Evolutionary conservation across 2,888 invertebrate genomes (phyloP), one percentile per base, ranked within the genome.

Genomic region (Hoplodrina blanda): DNA sequence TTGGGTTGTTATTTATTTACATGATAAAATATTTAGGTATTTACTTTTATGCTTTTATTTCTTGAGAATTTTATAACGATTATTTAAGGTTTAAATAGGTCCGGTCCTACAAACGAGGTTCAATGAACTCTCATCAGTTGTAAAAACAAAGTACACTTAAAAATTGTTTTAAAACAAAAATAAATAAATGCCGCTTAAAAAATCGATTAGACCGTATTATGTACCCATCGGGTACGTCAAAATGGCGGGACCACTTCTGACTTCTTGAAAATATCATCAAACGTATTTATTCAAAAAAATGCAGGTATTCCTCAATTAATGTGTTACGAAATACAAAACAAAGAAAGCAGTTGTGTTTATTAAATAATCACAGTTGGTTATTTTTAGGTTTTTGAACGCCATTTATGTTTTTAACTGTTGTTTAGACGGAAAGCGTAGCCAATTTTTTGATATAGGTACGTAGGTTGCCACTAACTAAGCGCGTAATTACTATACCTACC

Each of bases 401-500:
- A 25, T 8, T 2, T 52, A n/a, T 55, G 13, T 15, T 54, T 19
- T 25, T 62, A 19, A 56, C 2, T 52, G 17, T 15, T 19, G 20
- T 44, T 64, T 13, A 44, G n/a, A 44, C 19, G 50, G 44, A 64
- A 56, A 71, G 50, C 33, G 33, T 64, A 52, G 25, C 49, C 2
- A 73, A 54, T 62, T 44, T 73, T 55, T 56, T 30, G 33, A 61
- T 62, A 49, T 46, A n/a, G n/a, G n/a, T n/a, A 65, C 59, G 46
- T 62, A 50, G 25, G 25, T 62, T 62, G 55, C 49, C 37, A 44
- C 61, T 69, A 78, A 74, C 69, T 69, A 70, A 56, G 53, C 75
- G 60, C 55, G 55, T 78, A 79, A 78, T 78, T 78, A 57, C 76
- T 56, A 66, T 68, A 60, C 54, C 59, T 50, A 76, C 73, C 60